phyloP scores from a whole-genome alignment of 2,888 invertebrate genomes.

The Caenorhabditis sp. region DNA sequence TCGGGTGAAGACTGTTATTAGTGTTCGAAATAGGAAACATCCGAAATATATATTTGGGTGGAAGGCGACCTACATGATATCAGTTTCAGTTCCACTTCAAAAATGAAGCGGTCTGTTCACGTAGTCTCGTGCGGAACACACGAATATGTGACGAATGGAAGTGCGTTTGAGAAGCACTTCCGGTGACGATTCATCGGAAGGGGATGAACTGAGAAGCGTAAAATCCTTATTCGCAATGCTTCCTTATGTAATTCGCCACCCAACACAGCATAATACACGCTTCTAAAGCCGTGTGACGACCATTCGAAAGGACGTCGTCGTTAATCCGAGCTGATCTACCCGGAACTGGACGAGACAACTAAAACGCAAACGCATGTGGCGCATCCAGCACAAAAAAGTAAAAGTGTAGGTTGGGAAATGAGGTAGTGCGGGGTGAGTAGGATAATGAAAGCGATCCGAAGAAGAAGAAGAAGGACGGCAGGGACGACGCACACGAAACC shows the following conservation, averaged over 20 bases:
- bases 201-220: no score
- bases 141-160: no score
- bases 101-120: no score
- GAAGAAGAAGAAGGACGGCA: no score
- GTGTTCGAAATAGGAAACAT: no score
- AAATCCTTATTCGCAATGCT: no score
- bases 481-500: conserved; percentile 1
- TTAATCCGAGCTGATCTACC: conserved; percentile 50
- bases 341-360: conserved; percentile 20
- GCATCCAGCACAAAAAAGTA: conserved; percentile 9
- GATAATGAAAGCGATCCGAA: conserved; percentile 8
- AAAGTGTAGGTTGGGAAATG: not conserved
- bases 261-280: not conserved
- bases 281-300: conserved; percentile 27
- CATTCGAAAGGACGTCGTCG: conserved; percentile 35
- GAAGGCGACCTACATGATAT: no score
- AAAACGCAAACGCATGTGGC: conserved; percentile 25
- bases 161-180: no score
- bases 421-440: not conserved
- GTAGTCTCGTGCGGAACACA: no score
- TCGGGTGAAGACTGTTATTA: not conserved
- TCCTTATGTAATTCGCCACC: not conserved
- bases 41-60: no score
- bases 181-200: no score
- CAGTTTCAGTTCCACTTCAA: no score